A percentile compares a stretch with the other conserved stretches of the same genome.
Evolutionary conservation across 2,113 vertebrate genomes (phyloP).

Genomic region (Saimiri boliviensis): DNA sequence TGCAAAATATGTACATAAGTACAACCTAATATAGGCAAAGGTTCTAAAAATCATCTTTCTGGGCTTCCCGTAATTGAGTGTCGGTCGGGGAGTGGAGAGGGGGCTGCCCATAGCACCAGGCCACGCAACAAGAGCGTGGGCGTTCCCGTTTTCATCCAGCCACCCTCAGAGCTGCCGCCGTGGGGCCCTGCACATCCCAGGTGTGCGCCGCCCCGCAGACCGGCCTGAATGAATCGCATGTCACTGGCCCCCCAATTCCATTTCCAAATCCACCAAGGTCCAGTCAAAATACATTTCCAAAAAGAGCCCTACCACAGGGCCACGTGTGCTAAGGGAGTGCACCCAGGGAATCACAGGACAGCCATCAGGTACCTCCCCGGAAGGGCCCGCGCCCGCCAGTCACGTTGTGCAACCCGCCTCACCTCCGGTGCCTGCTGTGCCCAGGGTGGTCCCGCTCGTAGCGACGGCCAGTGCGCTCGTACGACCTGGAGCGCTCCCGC

Average conservation of each 20-base stretch:
- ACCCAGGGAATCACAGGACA: neutral
- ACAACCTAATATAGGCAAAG: slow-evolving; percentile 89
- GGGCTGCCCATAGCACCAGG: slow-evolving; percentile 83
- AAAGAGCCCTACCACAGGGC: fast-evolving
- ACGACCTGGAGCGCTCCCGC: slow-evolving; percentile 83
- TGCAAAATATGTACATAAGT: slow-evolving; percentile 81
- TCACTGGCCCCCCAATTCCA: neutral
- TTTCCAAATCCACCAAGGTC: slow-evolving; percentile 51
- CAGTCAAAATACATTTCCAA: neutral
- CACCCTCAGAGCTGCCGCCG: neutral
- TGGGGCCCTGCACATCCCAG: neutral
- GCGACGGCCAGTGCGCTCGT: slow-evolving; percentile 82
- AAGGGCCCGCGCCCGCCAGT: neutral
- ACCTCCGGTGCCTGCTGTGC: slow-evolving; percentile 85
- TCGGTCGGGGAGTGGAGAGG: slow-evolving; percentile 55
- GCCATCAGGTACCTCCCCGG: neutral
- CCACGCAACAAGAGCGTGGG: neutral
- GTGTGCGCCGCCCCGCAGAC: neutral
- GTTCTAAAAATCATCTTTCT: slow-evolving; percentile 79
- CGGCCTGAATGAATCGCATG: neutral
- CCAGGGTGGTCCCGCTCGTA: slow-evolving; percentile 84
- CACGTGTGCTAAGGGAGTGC: neutral
- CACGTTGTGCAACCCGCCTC: slow-evolving; percentile 4
- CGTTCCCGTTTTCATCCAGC: neutral
- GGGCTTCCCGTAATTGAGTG: slow-evolving; percentile 75